phyloP scores from a whole-genome alignment of 2,797 vertebrate species.

The Scomberomorus guttatus region DNA sequence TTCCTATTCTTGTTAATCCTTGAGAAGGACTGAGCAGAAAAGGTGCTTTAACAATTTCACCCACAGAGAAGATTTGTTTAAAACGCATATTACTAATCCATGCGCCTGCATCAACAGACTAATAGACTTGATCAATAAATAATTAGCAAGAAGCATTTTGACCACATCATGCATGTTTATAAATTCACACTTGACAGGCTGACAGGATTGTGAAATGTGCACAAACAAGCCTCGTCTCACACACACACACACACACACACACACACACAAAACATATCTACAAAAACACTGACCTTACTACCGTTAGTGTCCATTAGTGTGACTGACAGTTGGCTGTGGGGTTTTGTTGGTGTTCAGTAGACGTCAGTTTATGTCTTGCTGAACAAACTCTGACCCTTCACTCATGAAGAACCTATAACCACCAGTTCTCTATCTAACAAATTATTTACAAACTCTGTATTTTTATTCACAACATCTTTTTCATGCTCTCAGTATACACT shows the following conservation, averaged over 20 bases:
- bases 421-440: constrained; percentile 2
- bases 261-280: background rate
- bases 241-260: background rate
- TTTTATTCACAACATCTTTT: constrained; percentile 25
- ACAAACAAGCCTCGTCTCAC: background rate
- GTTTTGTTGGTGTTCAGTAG: constrained; percentile 54
- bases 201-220: background rate
- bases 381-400: constrained; percentile 42
- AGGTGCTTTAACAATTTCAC: constrained; percentile 32
- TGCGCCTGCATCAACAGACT: constrained; percentile 41
- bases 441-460: constrained; percentile 30
- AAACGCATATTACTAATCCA: constrained; percentile 46
- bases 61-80: constrained; percentile 43
- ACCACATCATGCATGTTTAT: constrained; percentile 40
- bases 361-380: constrained; percentile 14
- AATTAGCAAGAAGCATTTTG: constrained; percentile 49
- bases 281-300: constrained; percentile 36
- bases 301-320: constrained; percentile 69
- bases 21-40: constrained; percentile 14
- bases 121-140: constrained; percentile 57
- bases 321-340: constrained; percentile 66
- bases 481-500: background rate
- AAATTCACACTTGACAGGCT: constrained; percentile 1
- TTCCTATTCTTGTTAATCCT: background rate
- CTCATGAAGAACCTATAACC: constrained; percentile 34